These are phyloP conservation scores for Hypolimnas misippus DNA, from an alignment of 2,888 invertebrate species.

Conservation along the genomic window DNA sequence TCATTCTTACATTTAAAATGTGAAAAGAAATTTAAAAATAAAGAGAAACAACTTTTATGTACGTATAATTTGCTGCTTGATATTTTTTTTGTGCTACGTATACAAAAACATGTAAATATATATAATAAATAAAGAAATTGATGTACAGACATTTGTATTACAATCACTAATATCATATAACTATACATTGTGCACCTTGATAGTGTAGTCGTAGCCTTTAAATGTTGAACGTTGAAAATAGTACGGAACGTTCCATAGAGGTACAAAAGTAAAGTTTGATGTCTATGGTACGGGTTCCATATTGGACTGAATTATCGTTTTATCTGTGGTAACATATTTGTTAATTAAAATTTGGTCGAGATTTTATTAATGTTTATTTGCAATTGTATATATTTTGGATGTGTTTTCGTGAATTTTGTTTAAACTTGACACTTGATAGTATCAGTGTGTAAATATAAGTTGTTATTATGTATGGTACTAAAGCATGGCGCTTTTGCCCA, in stretches of 20 bases:
- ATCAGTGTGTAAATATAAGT: constrained; percentile 2
- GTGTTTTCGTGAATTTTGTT: constrained; percentile 31
- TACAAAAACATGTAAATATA: too few relatives aligned
- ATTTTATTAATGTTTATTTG: constrained; percentile 31
- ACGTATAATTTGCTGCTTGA: too few relatives aligned
- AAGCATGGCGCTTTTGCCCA: constrained; percentile 11
- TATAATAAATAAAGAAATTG: too few relatives aligned
- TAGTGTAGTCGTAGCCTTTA: neutral
- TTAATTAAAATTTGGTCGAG: constrained; percentile 45
- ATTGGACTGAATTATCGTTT: neutral
- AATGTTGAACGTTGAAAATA: neutral
- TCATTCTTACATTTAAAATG: too few relatives aligned
- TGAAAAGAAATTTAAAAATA: too few relatives aligned
- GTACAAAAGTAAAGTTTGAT: neutral
- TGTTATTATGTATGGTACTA: neutral
- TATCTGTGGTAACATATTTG: constrained; percentile 37
- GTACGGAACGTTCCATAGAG: neutral
- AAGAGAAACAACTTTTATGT: too few relatives aligned
- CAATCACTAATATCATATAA: too few relatives aligned
- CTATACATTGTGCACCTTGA: neutral
- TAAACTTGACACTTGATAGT: constrained; percentile 13
- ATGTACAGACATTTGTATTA: too few relatives aligned
- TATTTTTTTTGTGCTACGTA: too few relatives aligned
- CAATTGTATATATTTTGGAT: constrained; percentile 25
- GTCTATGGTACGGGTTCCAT: neutral